Base-by-base conservation (phyloP, 2,113 vertebrate genomes). In the Myotis brandtii region DNA sequence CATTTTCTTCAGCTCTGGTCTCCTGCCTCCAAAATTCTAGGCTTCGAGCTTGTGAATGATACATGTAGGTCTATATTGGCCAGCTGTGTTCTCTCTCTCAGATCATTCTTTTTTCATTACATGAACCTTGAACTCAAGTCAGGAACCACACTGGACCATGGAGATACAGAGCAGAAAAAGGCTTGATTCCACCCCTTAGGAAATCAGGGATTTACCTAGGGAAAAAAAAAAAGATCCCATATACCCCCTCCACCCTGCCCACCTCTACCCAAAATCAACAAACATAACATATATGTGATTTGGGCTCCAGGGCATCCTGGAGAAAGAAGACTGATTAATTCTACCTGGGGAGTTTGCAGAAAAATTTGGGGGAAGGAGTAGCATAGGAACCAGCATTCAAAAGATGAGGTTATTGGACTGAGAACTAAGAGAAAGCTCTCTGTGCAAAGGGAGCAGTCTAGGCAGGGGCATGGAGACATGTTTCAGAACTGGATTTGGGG, bases 361-460 rank as follows among this genome's bases (percentile, higher is more conserved):
- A 82, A 30, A 13, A 34, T 67, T 81, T 11, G 17, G 20, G 40
- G 18, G 77, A n/a, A 40, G 8, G 8, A 66, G 34, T 2, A 27
- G 11, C 18, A 1, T 83, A 52, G 48, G 46, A 86, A 59, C 73
- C 67, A 66, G 32, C 21, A 64, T 52, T 82, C 69, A 32, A 73
- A 93, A 95, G 62, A 76, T 50, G 40, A 70, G 81, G 80, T 14
- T 34, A 32, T 23, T 93, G 54, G 88, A 4, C 69, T 90, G 23
- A 90, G 75, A 93, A 83, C 32, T 30, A 48, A 83, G 40, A 96
- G 50, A 73, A 96, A 70, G 50, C 67, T 16, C 43, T 89, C 23
- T 27, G 59, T 56, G 59, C 8, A 2, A 46, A 95, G 87, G 20
- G 13, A 91, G 30, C 27, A 91, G 27, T 30, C 43, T 46, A 46